phyloP scores from a whole-genome alignment of 2,113 vertebrate genomes.

The Nibea albiflora region DNA sequence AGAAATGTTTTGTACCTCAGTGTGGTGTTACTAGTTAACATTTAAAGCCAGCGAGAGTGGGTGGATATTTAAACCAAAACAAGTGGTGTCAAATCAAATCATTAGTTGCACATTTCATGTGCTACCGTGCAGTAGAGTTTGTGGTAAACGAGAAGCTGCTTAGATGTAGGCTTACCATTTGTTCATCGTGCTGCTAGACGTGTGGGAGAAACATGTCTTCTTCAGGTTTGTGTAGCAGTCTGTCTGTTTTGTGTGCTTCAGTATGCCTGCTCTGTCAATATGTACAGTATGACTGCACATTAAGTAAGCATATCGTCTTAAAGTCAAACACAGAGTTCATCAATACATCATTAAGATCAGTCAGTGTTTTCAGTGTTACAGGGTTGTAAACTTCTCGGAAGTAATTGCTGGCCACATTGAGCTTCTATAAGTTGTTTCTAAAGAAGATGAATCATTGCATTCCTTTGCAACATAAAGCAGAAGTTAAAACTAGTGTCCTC shows the following conservation, averaged over 20 bases:
- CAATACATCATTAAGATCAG: neutral
- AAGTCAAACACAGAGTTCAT: neutral
- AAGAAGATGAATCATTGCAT: conserved; percentile 1
- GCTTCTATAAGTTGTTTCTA: neutral
- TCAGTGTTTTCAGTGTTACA: neutral
- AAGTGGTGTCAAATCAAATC: conserved; percentile 20
- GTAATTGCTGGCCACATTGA: neutral
- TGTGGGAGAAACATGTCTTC: conserved; percentile 43
- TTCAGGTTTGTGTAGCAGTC: neutral
- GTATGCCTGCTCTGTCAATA: neutral
- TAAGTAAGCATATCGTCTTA: too few species aligned
- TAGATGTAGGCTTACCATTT: conserved; percentile 4
- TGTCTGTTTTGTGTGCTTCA: neutral
- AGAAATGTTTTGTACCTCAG: conserved; percentile 6
- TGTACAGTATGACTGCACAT: too few species aligned
- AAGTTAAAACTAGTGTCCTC: neutral
- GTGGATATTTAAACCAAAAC: conserved; percentile 29
- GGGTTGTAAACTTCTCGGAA: neutral
- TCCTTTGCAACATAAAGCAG: neutral
- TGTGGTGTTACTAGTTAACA: neutral
- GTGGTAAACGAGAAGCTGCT: conserved; percentile 22
- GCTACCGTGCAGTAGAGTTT: neutral
- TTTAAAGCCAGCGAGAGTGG: neutral
- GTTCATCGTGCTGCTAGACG: neutral
- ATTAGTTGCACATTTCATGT: neutral